phyloP scores from a whole-genome alignment of 2,113 vertebrate genomes.

The Galbula dea region DNA sequence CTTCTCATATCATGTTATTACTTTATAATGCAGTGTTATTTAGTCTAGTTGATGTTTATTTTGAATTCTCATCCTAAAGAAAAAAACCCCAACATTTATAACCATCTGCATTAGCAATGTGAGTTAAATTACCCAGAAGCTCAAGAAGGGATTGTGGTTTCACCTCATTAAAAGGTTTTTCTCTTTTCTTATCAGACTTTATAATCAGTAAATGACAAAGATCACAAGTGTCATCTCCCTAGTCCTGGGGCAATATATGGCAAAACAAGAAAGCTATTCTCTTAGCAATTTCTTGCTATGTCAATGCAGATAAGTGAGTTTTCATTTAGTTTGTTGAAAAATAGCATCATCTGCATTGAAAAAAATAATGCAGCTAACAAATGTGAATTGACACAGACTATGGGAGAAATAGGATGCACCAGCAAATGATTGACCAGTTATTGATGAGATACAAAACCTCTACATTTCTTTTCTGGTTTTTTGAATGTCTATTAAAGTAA shows the following conservation, averaged over 20 bases:
- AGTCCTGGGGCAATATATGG: constrained; percentile 34
- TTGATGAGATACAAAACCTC: neutral
- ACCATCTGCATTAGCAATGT: neutral
- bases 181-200: constrained; percentile 68
- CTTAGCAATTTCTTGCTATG: constrained; percentile 55
- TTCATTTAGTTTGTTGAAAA: constrained; percentile 50
- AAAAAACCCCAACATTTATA: neutral
- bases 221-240: constrained; percentile 53
- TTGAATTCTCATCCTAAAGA: neutral
- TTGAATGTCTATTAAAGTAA: neutral
- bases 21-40: neutral
- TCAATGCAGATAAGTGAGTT: constrained; percentile 53
- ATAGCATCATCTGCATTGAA: neutral
- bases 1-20: neutral
- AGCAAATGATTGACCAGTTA: neutral
- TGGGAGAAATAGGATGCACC: neutral
- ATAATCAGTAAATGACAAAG: constrained; percentile 76
- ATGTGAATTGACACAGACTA: neutral
- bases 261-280: constrained; percentile 51
- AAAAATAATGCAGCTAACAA: neutral
- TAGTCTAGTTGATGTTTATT: neutral
- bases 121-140: constrained; percentile 3
- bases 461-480: neutral
- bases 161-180: constrained; percentile 57
- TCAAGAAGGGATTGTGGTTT: constrained; percentile 43